Percentiles rank a stretch among this genome's conserved stretches.
These are phyloP conservation scores for Tinea semifulvella DNA, from an alignment of 2,888 invertebrate species.

Conservation along the genomic window DNA sequence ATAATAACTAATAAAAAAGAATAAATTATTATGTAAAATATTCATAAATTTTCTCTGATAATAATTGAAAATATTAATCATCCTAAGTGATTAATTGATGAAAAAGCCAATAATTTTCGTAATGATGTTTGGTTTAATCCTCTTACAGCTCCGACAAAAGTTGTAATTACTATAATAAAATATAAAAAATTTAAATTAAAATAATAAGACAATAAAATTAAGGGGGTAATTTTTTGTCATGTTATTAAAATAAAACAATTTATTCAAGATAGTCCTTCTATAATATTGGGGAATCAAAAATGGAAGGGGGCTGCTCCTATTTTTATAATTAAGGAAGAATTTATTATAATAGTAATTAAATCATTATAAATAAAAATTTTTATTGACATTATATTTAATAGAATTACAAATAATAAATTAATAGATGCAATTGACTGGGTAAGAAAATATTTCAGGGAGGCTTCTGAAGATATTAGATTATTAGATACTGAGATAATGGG, in stretches of 20 bases:
- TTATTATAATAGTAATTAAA: slow-evolving; percentile 36
- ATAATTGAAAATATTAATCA: slow-evolving; percentile 60
- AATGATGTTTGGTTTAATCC: slow-evolving; percentile 64
- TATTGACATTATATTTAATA: slow-evolving; percentile 40
- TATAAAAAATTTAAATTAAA: slow-evolving; percentile 46
- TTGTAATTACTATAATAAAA: slow-evolving; percentile 49
- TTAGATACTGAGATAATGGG: slow-evolving; percentile 60
- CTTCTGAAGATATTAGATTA: slow-evolving; percentile 59
- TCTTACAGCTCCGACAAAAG: slow-evolving; percentile 55
- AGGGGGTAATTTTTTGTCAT: slow-evolving; percentile 72
- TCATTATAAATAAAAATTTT: slow-evolving; percentile 38
- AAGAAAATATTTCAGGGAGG: slow-evolving; percentile 70
- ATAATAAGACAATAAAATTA: slow-evolving; percentile 62
- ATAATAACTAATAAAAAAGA: slow-evolving; percentile 48
- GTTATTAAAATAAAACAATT: slow-evolving; percentile 66
- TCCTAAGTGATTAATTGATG: slow-evolving; percentile 71
- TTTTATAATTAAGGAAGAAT: slow-evolving; percentile 59
- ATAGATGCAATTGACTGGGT: slow-evolving; percentile 67
- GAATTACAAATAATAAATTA: slow-evolving; percentile 59
- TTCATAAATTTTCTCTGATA: slow-evolving; percentile 53
- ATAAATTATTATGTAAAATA: slow-evolving; percentile 55
- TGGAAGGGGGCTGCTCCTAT: slow-evolving; percentile 67
- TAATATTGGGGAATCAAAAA: slow-evolving; percentile 68
- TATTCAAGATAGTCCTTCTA: slow-evolving; percentile 66
- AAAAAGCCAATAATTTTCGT: slow-evolving; percentile 69